phyloP scores from a whole-genome alignment of 1,140 invertebrate genomes.

The Wiebesia pumilae region DNA sequence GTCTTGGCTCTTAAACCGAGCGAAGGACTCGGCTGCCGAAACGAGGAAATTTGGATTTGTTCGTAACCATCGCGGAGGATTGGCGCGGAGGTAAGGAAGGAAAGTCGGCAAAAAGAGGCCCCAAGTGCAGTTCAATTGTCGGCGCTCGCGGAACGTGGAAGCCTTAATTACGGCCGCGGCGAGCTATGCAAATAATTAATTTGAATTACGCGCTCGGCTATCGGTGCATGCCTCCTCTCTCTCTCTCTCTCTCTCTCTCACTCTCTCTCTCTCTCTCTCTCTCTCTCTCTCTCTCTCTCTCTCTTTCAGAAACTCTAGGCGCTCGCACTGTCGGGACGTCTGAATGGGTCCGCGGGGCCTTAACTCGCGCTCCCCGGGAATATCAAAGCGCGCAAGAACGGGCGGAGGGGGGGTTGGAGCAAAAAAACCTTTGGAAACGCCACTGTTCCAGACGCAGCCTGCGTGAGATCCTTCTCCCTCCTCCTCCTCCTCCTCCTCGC shows the following conservation, averaged over 20 bases:
- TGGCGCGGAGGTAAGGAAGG: not conserved
- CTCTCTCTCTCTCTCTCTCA: no score
- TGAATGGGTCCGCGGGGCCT: conserved; percentile 57
- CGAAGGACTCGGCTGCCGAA: no score
- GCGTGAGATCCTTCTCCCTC: conserved; percentile 43
- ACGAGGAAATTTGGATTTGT: no score
- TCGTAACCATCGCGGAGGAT: no score
- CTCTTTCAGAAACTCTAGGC: conserved; percentile 7
- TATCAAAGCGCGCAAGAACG: conserved; percentile 41
- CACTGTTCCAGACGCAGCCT: conserved; percentile 18
- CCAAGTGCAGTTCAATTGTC: conserved; percentile 1
- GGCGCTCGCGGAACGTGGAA: conserved; percentile 19
- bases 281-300: no score
- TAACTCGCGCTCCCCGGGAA: conserved; percentile 1
- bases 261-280: no score
- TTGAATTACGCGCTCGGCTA: conserved; percentile 56
- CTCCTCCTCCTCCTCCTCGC: not conserved
- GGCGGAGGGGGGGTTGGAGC: not conserved
- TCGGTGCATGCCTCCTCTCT: conserved; percentile 1
- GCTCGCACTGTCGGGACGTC: conserved; percentile 54
- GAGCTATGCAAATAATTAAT: conserved; percentile 68
- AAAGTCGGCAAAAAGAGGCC: not conserved
- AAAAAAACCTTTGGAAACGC: conserved; percentile 33
- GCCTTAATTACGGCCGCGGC: conserved; percentile 52
- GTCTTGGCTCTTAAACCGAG: no score